Evolutionary conservation across 2,888 invertebrate genomes (phyloP).

Genomic region (Psylliodes chrysocephalus): DNA sequence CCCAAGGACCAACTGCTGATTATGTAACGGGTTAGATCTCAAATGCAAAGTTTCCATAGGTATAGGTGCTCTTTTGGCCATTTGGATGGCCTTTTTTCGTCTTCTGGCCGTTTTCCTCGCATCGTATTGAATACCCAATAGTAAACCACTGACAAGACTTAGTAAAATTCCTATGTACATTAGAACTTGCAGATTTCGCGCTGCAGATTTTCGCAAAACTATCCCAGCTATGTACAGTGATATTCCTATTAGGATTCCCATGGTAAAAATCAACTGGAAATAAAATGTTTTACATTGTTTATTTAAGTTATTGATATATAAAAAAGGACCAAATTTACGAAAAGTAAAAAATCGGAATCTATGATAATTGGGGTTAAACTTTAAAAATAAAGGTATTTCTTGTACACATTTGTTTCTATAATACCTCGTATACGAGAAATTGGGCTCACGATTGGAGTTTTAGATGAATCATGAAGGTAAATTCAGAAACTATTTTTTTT

Average conservation of each 20-base stretch:
- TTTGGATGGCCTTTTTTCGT: constrained; percentile 54
- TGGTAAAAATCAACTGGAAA: constrained; percentile 73
- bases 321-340: too few species aligned
- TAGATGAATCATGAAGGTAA: too few species aligned
- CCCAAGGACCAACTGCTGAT: constrained; percentile 36
- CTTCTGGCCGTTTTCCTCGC: constrained; percentile 61
- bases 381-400: too few species aligned
- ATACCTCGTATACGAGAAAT: too few species aligned
- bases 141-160: constrained; percentile 71
- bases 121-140: constrained; percentile 73
- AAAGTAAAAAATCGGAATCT: too few species aligned
- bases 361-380: too few species aligned
- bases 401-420: too few species aligned
- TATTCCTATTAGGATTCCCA: constrained; percentile 73
- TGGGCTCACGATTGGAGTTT: too few species aligned
- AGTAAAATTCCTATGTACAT: constrained; percentile 74
- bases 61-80: constrained; percentile 56
- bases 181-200: constrained; percentile 73
- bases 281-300: constrained; percentile 2
- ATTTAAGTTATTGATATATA: too few species aligned
- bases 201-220: constrained; percentile 72
- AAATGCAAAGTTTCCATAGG: constrained; percentile 55
- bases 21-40: constrained; percentile 45
- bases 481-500: too few species aligned
- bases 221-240: constrained; percentile 74